Evolutionary conservation across 1,140 invertebrate genomes (phyloP).

Genomic region (Kradibia gibbosae): DNA sequence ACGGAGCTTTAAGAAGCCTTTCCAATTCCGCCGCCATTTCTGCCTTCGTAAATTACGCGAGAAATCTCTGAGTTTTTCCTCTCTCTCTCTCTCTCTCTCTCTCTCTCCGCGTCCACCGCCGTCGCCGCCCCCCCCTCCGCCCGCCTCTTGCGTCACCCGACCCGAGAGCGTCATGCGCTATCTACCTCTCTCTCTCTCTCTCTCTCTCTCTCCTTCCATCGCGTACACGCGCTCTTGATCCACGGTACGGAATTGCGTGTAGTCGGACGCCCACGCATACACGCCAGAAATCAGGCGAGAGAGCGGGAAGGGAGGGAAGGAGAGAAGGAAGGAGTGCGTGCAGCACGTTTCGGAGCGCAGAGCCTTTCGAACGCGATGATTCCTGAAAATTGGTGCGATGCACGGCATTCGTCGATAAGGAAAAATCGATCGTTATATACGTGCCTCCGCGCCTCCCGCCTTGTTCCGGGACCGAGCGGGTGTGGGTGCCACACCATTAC

Average conservation of each 20-base stretch:
- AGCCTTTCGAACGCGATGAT: conserved; percentile 62
- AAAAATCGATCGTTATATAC: conserved; percentile 57
- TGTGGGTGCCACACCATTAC: conserved; percentile 14
- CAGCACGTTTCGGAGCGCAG: conserved; percentile 48
- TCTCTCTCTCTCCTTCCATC: neutral
- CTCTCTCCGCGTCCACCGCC: neutral
- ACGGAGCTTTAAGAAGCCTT: neutral
- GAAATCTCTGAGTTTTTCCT: neutral
- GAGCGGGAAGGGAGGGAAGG: neutral
- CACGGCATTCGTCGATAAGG: conserved; percentile 62
- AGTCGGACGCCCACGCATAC: neutral
- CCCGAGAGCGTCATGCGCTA: too few species aligned
- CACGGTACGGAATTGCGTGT: conserved; percentile 5
- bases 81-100: neutral
- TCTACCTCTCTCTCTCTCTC: neutral
- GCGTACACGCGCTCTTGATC: too few species aligned
- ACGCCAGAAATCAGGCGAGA: too few species aligned
- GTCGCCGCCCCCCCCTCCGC: neutral
- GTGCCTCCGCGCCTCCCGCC: neutral
- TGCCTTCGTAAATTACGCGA: neutral
- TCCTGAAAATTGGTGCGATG: conserved; percentile 67
- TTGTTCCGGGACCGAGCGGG: conserved; percentile 14
- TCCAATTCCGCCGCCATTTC: neutral
- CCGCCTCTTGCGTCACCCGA: too few species aligned
- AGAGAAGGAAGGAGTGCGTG: conserved; percentile 50